A percentile compares a stretch with the other conserved stretches of the same genome.
Conservation (phyloP, 2,113 vertebrate species). For the Geococcyx californianus region DNA sequence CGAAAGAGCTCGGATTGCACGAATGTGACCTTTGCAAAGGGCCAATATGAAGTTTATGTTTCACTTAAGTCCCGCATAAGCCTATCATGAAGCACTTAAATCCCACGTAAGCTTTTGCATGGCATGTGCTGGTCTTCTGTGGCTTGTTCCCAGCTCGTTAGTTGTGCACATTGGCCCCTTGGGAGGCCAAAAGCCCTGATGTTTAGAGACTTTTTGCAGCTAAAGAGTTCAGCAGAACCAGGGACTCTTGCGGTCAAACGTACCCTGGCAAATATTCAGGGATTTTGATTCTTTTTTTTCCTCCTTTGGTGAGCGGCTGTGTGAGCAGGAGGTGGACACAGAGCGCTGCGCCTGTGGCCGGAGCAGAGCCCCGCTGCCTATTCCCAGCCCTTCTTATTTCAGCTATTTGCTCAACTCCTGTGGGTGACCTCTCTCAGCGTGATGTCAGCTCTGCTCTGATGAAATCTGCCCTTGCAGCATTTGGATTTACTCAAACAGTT, state of each 20-base stretch:
- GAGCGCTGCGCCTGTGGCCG: neutral
- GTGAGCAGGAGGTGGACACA: neutral
- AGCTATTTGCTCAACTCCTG: slow-evolving; percentile 59
- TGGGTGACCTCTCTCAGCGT: slow-evolving; percentile 57
- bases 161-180: neutral
- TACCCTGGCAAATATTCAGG: slow-evolving; percentile 29
- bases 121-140: slow-evolving; percentile 12
- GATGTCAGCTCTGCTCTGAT: slow-evolving; percentile 44
- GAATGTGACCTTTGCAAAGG: neutral
- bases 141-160: neutral
- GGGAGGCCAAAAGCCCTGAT: slow-evolving; percentile 2
- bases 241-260: neutral
- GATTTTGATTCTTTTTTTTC: neutral
- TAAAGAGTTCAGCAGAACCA: slow-evolving; percentile 31
- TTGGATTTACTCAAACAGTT: slow-evolving; percentile 51
- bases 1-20: neutral
- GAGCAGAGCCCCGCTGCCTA: neutral
- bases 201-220: slow-evolving; percentile 12
- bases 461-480: slow-evolving; percentile 55
- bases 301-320: neutral
- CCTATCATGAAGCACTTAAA: slow-evolving; percentile 35
- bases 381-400: neutral
- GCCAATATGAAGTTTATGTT: slow-evolving; percentile 34
- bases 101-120: slow-evolving; percentile 39
- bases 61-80: slow-evolving; percentile 34